Percentiles rank a stretch among this genome's conserved stretches.
Evolutionary conservation across 2,113 vertebrate species (phyloP).

Genomic region (Podarcis cretensis): DNA sequence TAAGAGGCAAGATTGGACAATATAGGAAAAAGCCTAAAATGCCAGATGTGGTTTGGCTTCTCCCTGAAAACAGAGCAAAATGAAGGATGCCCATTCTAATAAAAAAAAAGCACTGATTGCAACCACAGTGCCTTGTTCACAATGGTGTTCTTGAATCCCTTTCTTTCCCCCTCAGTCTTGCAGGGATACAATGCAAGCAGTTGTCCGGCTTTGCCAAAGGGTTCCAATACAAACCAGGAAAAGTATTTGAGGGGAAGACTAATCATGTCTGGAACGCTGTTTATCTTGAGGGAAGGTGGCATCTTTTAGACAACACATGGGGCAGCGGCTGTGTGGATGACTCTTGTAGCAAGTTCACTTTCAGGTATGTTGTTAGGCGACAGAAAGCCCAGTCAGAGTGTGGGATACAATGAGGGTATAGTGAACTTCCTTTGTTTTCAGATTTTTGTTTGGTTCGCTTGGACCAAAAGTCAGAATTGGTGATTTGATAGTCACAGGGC

Average conservation of each 20-base stretch:
- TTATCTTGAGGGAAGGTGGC: slow-evolving; percentile 80
- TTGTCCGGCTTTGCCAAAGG: slow-evolving; percentile 81
- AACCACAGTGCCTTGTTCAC: not conserved
- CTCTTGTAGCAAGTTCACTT: slow-evolving; percentile 76
- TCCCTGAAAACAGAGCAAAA: not conserved
- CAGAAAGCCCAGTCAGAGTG: not conserved
- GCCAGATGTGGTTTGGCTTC: not conserved
- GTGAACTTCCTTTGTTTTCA: not conserved
- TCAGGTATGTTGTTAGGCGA: slow-evolving; percentile 68
- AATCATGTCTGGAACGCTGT: slow-evolving; percentile 83
- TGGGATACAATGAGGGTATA: not conserved
- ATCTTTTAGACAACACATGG: slow-evolving; percentile 85
- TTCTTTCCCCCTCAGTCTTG: slow-evolving; percentile 66
- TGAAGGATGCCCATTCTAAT: not conserved
- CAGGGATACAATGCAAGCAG: slow-evolving; percentile 79
- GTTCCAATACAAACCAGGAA: slow-evolving; percentile 71
- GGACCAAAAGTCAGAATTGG: not conserved
- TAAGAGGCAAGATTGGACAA: not conserved
- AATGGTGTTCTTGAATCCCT: not conserved
- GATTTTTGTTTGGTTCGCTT: not conserved
- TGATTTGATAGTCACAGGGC: not conserved
- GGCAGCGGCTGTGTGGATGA: slow-evolving; percentile 77
- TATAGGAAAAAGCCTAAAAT: not conserved
- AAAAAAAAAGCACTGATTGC: not conserved
- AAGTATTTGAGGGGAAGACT: slow-evolving; percentile 72